A percentile compares a stretch with the other conserved stretches of the same genome.
These are phyloP conservation scores for Ametastegia equiseti DNA, from an alignment of 2,888 invertebrate species.

Conservation along the genomic window DNA sequence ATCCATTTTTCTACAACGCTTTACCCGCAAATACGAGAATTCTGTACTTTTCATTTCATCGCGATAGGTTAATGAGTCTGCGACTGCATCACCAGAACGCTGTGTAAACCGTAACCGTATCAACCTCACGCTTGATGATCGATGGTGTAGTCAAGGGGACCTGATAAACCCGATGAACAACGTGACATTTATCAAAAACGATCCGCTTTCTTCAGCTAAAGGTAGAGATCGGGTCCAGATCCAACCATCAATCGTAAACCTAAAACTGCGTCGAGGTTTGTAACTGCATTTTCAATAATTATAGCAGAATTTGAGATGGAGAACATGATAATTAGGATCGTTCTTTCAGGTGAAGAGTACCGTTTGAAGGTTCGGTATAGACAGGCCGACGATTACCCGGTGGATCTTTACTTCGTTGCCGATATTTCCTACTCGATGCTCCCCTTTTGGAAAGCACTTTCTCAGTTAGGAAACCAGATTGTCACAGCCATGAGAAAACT, in stretches of 20 bases:
- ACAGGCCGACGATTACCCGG: slow-evolving; percentile 86
- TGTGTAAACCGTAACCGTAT: not conserved
- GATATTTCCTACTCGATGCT: slow-evolving; percentile 87
- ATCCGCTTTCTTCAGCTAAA: not conserved
- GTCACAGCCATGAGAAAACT: slow-evolving; percentile 78
- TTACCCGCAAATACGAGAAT: not conserved
- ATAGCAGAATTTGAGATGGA: not conserved
- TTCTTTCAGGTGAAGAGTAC: slow-evolving; percentile 64
- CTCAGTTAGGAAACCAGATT: slow-evolving; percentile 77
- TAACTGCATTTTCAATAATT: not conserved
- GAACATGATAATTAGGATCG: not conserved
- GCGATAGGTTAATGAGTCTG: not conserved
- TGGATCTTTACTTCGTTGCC: slow-evolving; percentile 90
- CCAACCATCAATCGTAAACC: not conserved
- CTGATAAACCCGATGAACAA: not conserved
- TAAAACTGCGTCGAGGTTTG: not conserved
- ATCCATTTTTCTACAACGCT: not conserved
- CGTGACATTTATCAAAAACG: not conserved
- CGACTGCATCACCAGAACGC: not conserved
- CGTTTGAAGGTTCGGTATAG: slow-evolving; percentile 78
- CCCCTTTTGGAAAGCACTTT: slow-evolving; percentile 78
- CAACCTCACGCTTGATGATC: too few species aligned
- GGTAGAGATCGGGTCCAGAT: not conserved
- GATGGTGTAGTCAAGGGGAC: not conserved
- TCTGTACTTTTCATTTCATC: not conserved